Evolutionary conservation across 2,113 vertebrate genomes (phyloP).

Genomic region (Dascyllus trimaculatus): DNA sequence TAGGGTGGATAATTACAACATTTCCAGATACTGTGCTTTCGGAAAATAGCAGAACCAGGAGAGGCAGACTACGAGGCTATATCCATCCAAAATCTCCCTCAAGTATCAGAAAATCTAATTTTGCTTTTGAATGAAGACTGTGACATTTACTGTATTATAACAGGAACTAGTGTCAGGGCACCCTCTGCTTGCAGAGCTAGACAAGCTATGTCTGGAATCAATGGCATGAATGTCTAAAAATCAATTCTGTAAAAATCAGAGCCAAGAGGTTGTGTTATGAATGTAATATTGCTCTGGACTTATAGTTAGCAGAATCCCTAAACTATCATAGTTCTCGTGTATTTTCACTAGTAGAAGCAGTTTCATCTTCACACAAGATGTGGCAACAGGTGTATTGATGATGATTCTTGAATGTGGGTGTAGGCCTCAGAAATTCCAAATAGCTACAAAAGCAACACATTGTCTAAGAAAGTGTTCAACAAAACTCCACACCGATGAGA

Average conservation of each 20-base stretch:
- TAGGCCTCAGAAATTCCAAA: too few species aligned
- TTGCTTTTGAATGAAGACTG: neutral
- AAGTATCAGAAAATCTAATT: too few species aligned
- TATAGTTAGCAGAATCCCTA: neutral
- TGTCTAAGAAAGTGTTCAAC: too few species aligned
- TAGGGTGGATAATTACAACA: too few species aligned
- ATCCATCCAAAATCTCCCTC: too few species aligned
- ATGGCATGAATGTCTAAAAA: neutral
- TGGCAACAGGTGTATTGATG: too few species aligned
- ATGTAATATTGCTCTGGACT: neutral
- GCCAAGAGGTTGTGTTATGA: neutral
- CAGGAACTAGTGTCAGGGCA: neutral
- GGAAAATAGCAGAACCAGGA: too few species aligned
- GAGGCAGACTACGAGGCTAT: too few species aligned
- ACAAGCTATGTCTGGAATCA: neutral
- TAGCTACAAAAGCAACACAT: too few species aligned
- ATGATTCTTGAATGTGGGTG: too few species aligned
- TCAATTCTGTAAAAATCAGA: neutral
- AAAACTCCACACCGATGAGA: too few species aligned
- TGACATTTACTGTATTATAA: neutral
- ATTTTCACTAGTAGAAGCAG: neutral
- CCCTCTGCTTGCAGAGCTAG: neutral
- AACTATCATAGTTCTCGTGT: neutral
- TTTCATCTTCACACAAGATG: neutral
- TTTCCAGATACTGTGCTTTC: too few species aligned